Conservation (phyloP, 2,113 vertebrate genomes). For the Zosterops pallidus region DNA sequence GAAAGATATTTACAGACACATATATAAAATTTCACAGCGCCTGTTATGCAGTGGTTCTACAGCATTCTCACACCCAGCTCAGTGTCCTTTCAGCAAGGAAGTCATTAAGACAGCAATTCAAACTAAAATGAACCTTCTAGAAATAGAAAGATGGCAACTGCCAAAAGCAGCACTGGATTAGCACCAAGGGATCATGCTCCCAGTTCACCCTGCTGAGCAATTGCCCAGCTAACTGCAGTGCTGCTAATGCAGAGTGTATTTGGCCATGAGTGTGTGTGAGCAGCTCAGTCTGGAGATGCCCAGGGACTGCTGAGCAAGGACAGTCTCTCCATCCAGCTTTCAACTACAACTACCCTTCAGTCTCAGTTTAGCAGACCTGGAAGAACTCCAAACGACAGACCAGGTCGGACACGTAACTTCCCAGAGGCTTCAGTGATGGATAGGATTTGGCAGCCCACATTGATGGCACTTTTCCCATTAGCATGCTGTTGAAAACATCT, state of each 20-base stretch:
- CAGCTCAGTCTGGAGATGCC: neutral
- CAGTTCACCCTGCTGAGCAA: neutral
- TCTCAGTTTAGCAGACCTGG: slow-evolving; percentile 73
- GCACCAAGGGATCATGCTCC: neutral
- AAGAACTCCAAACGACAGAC: slow-evolving; percentile 84
- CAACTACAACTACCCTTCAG: neutral
- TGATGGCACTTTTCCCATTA: slow-evolving; percentile 86
- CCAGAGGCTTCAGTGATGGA: slow-evolving; percentile 88
- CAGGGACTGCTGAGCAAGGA: neutral
- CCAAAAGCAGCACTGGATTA: neutral
- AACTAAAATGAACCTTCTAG: neutral
- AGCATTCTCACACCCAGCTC: neutral
- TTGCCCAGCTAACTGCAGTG: neutral
- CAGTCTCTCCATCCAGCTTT: neutral
- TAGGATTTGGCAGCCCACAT: slow-evolving; percentile 92
- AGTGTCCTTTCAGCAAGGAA: neutral
- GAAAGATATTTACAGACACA: neutral
- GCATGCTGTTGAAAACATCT: slow-evolving; percentile 87
- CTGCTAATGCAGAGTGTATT: neutral
- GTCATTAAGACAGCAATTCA: neutral
- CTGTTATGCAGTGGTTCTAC: neutral
- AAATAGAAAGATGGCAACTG: neutral
- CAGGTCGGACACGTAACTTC: slow-evolving; percentile 86
- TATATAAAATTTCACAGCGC: neutral
- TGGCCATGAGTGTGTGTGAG: neutral